These are phyloP conservation scores for Echinops telfairi DNA, from an alignment of 2,113 vertebrate genomes.

Conservation along the genomic window DNA sequence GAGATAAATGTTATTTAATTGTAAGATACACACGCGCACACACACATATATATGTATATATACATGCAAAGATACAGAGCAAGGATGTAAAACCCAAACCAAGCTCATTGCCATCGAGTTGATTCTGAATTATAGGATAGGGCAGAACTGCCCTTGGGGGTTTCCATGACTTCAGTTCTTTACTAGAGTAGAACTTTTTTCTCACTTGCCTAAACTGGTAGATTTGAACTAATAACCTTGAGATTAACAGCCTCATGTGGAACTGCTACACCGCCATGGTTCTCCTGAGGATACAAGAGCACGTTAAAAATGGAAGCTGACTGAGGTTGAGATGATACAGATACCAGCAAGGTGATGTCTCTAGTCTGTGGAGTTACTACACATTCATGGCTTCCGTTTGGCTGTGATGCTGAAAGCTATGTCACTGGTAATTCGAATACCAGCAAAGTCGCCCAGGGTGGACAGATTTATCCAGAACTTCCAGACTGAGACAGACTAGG, in stretches of 20 bases:
- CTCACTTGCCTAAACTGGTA: no score
- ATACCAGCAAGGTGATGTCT: background rate
- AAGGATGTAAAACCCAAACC: background rate
- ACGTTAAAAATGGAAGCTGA: constrained; percentile 21
- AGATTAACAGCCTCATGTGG: no score
- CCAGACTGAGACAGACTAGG: background rate
- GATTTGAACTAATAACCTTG: no score
- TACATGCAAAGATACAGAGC: constrained; percentile 6
- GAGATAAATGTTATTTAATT: background rate
- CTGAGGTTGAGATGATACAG: background rate
- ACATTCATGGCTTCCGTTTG: background rate
- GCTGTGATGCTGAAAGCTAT: background rate
- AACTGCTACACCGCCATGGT: no score
- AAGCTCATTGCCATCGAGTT: no score
- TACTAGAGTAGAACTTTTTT: no score
- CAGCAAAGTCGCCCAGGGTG: background rate
- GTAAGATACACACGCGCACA: no score
- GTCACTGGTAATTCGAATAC: background rate
- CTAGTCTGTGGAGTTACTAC: background rate
- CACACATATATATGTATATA: no score
- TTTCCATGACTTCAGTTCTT: no score
- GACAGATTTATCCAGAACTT: background rate
- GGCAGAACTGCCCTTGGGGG: no score
- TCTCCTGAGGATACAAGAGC: background rate
- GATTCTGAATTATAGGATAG: no score